Conservation (phyloP, 2,888 invertebrate species). For the Mantis religiosa region DNA sequence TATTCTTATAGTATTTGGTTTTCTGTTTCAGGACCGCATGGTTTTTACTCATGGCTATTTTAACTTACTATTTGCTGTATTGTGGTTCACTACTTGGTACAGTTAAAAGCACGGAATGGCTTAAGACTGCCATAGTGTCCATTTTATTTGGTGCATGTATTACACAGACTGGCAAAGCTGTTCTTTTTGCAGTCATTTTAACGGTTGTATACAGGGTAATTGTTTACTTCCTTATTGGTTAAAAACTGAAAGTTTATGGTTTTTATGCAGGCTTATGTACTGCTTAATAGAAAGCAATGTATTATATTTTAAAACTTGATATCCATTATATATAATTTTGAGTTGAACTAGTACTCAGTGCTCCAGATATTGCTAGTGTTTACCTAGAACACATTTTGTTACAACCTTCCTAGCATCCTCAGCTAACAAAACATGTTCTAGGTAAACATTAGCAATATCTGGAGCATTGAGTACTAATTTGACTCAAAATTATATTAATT, state of each 20-base stretch:
- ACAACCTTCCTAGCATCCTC: too few species aligned
- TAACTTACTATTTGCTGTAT: background rate
- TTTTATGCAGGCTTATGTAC: background rate
- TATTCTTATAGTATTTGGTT: background rate
- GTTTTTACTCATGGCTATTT: background rate
- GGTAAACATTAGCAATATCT: too few species aligned
- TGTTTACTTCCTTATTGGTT: background rate
- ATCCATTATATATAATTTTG: too few species aligned
- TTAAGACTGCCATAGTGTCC: background rate
- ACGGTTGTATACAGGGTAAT: background rate
- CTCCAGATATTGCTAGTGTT: too few species aligned
- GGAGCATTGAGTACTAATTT: too few species aligned
- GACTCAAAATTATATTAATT: too few species aligned
- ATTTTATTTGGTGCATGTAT: slow-evolving; percentile 10
- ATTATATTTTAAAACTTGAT: too few species aligned
- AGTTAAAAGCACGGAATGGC: background rate
- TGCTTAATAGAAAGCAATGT: too few species aligned
- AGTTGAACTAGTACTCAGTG: too few species aligned
- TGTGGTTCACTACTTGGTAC: background rate
- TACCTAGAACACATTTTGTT: too few species aligned
- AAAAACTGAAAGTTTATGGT: background rate
- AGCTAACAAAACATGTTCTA: too few species aligned
- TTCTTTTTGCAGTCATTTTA: background rate
- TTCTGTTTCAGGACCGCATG: background rate
- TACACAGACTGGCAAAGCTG: slow-evolving; percentile 15